phyloP scores from a whole-genome alignment of 2,888 invertebrate genomes.

The Aethes cnicana region DNA sequence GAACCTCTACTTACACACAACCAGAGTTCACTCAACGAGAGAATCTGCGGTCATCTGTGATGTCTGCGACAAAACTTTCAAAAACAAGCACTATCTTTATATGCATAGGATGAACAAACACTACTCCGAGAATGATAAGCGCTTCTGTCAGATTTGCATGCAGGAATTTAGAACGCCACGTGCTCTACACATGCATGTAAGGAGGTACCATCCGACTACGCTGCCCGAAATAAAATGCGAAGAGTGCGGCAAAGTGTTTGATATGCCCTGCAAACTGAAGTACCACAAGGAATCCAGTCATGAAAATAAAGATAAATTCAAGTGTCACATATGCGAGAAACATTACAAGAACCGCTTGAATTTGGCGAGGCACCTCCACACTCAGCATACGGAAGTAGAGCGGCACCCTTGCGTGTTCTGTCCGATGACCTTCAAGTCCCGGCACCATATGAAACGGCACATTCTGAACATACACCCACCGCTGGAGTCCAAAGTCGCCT shows the following conservation, averaged over 20 bases:
- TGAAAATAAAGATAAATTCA: slow-evolving; percentile 59
- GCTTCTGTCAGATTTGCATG: slow-evolving; percentile 70
- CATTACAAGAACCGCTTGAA: slow-evolving; percentile 66
- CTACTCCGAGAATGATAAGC: slow-evolving; percentile 71
- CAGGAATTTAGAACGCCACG: slow-evolving; percentile 69
- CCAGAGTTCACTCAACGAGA: slow-evolving; percentile 68
- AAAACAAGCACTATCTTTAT: slow-evolving; percentile 74
- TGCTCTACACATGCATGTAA: slow-evolving; percentile 71
- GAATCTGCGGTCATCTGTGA: slow-evolving; percentile 70
- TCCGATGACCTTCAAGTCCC: slow-evolving; percentile 71
- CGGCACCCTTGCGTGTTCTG: slow-evolving; percentile 73
- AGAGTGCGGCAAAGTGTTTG: slow-evolving; percentile 66
- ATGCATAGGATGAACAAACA: slow-evolving; percentile 78
- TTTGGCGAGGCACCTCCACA: slow-evolving; percentile 63
- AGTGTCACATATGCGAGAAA: slow-evolving; percentile 67
- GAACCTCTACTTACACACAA: slow-evolving; percentile 69
- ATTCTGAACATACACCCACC: slow-evolving; percentile 75
- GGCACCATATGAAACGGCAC: slow-evolving; percentile 74
- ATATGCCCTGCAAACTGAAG: slow-evolving; percentile 66
- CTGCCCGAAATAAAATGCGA: slow-evolving; percentile 69
- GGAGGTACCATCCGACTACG: slow-evolving; percentile 64
- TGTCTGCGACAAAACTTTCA: slow-evolving; percentile 71
- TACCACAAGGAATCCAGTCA: slow-evolving; percentile 67
- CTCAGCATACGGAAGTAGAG: slow-evolving; percentile 65
- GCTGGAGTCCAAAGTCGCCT: slow-evolving; percentile 69